Conservation (phyloP, 37 sponge, comb jelly and placozoan species). For the Corticium candelabrum region DNA sequence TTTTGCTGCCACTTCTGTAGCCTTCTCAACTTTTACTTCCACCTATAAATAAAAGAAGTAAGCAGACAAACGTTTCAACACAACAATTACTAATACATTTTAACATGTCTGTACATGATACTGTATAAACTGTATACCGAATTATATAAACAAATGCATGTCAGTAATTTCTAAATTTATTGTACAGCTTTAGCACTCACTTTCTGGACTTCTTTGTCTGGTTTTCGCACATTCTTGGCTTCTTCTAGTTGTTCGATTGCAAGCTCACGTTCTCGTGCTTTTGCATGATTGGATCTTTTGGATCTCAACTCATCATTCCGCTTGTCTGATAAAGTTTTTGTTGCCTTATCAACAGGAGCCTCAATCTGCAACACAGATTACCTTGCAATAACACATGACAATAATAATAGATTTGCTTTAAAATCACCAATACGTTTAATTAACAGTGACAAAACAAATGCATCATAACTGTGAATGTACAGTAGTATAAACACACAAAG, state of each 20-base stretch:
- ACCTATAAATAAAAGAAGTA: not conserved
- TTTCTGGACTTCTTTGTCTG: slow-evolving; percentile 43
- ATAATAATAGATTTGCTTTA: too few relatives aligned
- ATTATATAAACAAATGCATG: too few relatives aligned
- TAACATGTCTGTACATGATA: too few relatives aligned
- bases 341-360: slow-evolving; percentile 33
- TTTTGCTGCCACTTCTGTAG: not conserved
- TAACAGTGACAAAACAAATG: too few relatives aligned
- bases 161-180: too few relatives aligned
- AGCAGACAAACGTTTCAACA: not conserved
- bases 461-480: too few relatives aligned
- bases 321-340: slow-evolving; percentile 23
- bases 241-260: slow-evolving; percentile 35
- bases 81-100: too few relatives aligned
- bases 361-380: too few relatives aligned
- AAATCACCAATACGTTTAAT: too few relatives aligned
- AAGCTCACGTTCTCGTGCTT: slow-evolving; percentile 26
- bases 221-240: slow-evolving; percentile 10
- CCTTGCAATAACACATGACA: too few relatives aligned
- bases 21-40: not conserved
- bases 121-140: too few relatives aligned
- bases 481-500: too few relatives aligned
- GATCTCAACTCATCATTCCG: slow-evolving; percentile 19
- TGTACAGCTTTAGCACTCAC: not conserved
- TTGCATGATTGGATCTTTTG: not conserved